Base-by-base conservation (phyloP, 2,888 invertebrate genomes). In the Leucania comma region DNA sequence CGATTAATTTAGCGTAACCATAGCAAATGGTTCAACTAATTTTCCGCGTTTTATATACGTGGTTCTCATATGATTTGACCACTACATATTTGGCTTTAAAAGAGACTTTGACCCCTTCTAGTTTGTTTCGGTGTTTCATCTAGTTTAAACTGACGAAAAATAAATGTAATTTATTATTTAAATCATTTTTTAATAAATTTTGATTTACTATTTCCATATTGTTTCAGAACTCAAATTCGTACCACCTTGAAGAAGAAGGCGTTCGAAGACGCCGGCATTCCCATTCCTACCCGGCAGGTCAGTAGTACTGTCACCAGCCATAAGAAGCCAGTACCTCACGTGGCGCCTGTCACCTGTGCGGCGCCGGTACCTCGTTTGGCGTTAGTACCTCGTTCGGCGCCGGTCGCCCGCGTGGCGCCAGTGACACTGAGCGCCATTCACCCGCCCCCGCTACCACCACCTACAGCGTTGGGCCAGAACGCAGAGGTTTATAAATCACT, bases 161-260 rank as follows among this genome's bases (percentile, higher is more conserved):
- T 38, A 4, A 14, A 38, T 14, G n/a, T n/a, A n/a, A n/a, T n/a
- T n/a, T n/a, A 35, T 12, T 3, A 35, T 35, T 12, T 35, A 9
- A 32, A 12, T 12, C 10, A 1, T 35, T 35, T 54, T 29, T 54
- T 32, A n/a, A 57, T 22, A 2, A n/a, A 56, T 56, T 29, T n/a
- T 54, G n/a, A 32, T 24, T 53, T 20, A 48, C 1, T 17, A 24
- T 42, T 42, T 17, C 3, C 24, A 20, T 63, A 42, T 67, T 72
- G 78, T 96, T 96, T 46, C 94, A 99, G 99, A 81, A 97, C 98
- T 5, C 99, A 99, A 94, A 99, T 99, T 83, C 96, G 98, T 74
- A 97, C 98, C 54, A 98, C 98, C 0, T 91, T 98, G 70, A 98
- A 98, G 93, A 98, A 98, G 93, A 98, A 98, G 90, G 98, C 98